These are phyloP conservation scores for Halictus ligatus DNA, from an alignment of 2,888 invertebrate genomes.

Conservation along the genomic window DNA sequence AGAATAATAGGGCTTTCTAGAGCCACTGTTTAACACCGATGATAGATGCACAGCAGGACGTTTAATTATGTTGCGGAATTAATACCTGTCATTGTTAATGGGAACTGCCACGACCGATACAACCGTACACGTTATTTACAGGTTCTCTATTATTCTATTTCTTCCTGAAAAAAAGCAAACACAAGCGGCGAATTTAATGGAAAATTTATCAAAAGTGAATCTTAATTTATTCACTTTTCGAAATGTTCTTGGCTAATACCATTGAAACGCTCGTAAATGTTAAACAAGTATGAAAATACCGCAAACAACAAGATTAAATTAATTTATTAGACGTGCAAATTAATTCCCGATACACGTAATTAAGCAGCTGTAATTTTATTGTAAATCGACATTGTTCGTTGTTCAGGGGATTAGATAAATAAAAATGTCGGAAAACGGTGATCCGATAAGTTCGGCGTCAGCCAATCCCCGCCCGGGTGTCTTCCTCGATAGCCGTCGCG, in stretches of 20 bases:
- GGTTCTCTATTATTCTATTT: not conserved
- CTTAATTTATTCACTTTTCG: not conserved
- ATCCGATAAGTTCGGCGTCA: not conserved
- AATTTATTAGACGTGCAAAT: not conserved
- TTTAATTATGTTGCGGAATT: not conserved
- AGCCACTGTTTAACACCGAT: not conserved
- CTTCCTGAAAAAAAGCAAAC: not conserved
- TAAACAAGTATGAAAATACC: not conserved
- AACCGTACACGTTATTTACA: not conserved
- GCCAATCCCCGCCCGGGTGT: not conserved
- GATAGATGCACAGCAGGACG: not conserved
- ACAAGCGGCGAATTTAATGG: not conserved
- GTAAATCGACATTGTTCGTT: too few species aligned
- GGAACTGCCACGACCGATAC: too few species aligned
- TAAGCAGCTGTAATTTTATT: too few species aligned
- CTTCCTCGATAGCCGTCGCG: not conserved
- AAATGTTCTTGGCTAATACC: not conserved
- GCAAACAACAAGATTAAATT: not conserved
- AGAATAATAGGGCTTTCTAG: constrained; percentile 14
- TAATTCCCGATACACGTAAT: too few species aligned
- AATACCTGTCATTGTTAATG: not conserved
- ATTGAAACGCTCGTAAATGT: not conserved
- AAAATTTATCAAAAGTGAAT: not conserved
- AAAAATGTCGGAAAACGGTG: not conserved
- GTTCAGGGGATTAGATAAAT: too few species aligned